phyloP scores from a whole-genome alignment of 1,140 invertebrate genomes.

The Propsilocerus akamusi region DNA sequence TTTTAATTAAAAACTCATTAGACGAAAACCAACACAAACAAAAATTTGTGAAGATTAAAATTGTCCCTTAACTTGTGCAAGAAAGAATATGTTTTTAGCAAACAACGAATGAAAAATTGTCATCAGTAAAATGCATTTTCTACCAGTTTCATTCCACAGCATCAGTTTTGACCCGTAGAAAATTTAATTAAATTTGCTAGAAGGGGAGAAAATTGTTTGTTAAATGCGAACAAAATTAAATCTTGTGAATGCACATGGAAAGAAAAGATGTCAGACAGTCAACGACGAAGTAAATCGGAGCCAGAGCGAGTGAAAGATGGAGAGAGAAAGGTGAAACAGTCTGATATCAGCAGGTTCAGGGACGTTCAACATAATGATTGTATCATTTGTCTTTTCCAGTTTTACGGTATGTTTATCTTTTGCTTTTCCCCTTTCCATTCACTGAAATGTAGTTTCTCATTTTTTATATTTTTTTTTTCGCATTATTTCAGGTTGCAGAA shows the following conservation, averaged over 20 bases:
- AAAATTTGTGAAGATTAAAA: no score
- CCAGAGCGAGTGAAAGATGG: no score
- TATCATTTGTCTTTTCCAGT: background rate
- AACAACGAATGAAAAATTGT: no score
- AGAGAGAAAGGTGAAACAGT: no score
- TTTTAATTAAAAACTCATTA: constrained; percentile 4
- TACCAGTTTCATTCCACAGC: no score
- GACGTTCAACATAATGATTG: constrained; percentile 3
- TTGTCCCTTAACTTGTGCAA: no score
- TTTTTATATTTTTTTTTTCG: background rate
- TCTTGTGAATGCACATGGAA: no score
- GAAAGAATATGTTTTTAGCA: no score
- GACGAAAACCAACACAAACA: constrained; percentile 2
- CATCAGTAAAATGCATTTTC: no score
- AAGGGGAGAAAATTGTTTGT: background rate
- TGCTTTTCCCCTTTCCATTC: background rate
- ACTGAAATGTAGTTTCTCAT: background rate
- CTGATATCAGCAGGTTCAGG: no score
- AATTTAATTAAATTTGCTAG: constrained; percentile 3
- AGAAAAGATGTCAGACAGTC: background rate
- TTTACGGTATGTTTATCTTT: background rate
- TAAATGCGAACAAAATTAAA: background rate
- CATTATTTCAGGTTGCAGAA: no score
- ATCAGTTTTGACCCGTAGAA: constrained; percentile 1
- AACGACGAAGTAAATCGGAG: no score